phyloP scores from a whole-genome alignment of 2,797 vertebrate genomes.

The Sibirionetta formosa region DNA sequence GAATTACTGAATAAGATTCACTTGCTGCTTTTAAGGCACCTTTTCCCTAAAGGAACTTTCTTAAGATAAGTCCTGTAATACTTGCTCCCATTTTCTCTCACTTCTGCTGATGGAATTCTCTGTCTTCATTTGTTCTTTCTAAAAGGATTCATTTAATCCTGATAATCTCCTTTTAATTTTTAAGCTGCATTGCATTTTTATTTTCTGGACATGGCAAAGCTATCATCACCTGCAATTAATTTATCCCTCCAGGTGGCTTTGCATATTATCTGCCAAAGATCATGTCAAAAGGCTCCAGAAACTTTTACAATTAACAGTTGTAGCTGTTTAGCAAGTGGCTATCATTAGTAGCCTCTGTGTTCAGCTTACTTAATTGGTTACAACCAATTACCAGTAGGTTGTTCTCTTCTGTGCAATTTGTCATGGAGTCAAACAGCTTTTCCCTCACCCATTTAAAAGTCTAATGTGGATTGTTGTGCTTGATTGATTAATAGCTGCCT shows the following conservation, averaged over 20 bases:
- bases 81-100: neutral
- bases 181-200: slow-evolving; percentile 8
- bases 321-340: slow-evolving; percentile 21
- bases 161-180: slow-evolving; percentile 1
- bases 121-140: neutral
- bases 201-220: neutral
- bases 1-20: neutral
- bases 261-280: slow-evolving; percentile 9
- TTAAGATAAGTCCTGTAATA: neutral
- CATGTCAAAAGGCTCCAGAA: slow-evolving; percentile 40
- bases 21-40: neutral
- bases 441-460: neutral
- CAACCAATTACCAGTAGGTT: slow-evolving; percentile 5
- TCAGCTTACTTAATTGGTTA: slow-evolving; percentile 46
- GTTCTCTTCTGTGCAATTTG: neutral
- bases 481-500: slow-evolving; percentile 29
- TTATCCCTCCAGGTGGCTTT: slow-evolving; percentile 20
- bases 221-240: neutral
- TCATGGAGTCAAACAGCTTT: neutral
- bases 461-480: neutral
- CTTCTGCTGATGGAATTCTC: neutral
- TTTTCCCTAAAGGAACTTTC: neutral
- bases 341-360: slow-evolving; percentile 14
- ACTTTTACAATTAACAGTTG: slow-evolving; percentile 44
- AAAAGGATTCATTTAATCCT: neutral